Evolutionary conservation across 92 coral and sea anemone species (phyloP).

Genomic region (Hydrozoanthus gracilis): DNA sequence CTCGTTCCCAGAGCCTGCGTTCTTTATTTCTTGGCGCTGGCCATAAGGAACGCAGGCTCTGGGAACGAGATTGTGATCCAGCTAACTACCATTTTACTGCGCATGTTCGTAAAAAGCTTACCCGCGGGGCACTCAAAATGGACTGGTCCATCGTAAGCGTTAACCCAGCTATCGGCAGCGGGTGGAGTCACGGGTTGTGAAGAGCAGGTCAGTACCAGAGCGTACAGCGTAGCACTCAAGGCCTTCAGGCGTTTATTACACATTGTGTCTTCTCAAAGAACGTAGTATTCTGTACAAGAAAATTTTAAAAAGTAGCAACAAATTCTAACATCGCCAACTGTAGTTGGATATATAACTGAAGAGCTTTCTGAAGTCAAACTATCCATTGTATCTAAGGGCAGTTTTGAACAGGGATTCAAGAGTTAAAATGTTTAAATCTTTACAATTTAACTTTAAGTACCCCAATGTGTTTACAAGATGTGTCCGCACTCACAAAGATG

Average conservation of each 20-base stretch:
- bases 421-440: too few relatives aligned
- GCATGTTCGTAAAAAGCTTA: not conserved
- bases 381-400: too few relatives aligned
- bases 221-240: not conserved
- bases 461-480: too few relatives aligned
- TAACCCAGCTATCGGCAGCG: slow-evolving; percentile 6
- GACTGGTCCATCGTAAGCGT: slow-evolving; percentile 29
- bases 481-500: too few relatives aligned
- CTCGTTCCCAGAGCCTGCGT: too few relatives aligned
- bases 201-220: not conserved
- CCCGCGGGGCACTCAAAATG: slow-evolving; percentile 42
- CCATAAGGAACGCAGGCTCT: not conserved
- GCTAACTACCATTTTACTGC: not conserved
- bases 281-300: not conserved
- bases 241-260: not conserved
- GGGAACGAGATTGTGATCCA: not conserved
- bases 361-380: too few relatives aligned
- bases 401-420: too few relatives aligned
- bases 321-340: not conserved
- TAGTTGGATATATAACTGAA: too few relatives aligned
- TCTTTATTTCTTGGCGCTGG: too few relatives aligned
- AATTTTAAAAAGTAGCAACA: not conserved
- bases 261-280: slow-evolving; percentile 13
- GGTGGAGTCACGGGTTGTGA: slow-evolving; percentile 3
- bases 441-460: too few relatives aligned